Percentiles rank a stretch among this genome's conserved stretches.
Conservation (phyloP, 2,797 vertebrate species). For the Carcharodon carcharias region DNA sequence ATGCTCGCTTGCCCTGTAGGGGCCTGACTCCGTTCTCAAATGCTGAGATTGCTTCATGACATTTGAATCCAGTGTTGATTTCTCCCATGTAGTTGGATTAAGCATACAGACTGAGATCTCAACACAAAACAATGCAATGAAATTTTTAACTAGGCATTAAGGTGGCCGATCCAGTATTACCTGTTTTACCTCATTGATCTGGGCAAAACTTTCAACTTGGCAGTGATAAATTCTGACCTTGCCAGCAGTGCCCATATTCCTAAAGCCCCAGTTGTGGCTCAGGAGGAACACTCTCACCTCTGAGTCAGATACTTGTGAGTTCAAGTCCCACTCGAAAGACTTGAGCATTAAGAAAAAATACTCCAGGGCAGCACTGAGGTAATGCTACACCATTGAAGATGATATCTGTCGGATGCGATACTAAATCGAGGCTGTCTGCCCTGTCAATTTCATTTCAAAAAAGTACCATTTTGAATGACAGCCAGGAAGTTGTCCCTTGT, state of each 20-base stretch:
- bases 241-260: background rate
- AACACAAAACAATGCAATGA: background rate
- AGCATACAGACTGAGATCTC: too few relatives aligned
- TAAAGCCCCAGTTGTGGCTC: background rate
- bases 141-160: background rate
- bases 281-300: background rate
- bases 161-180: background rate
- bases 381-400: background rate
- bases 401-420: background rate
- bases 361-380: background rate
- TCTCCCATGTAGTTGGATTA: too few relatives aligned
- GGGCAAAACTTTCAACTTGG: background rate
- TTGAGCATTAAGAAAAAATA: background rate
- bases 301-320: background rate
- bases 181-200: background rate
- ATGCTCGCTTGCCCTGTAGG: too few relatives aligned
- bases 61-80: too few relatives aligned
- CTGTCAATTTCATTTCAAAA: too few relatives aligned
- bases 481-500: background rate
- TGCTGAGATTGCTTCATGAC: too few relatives aligned
- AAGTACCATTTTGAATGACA: background rate
- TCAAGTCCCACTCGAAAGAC: background rate
- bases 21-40: too few relatives aligned
- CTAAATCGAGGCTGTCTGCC: too few relatives aligned
- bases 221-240: background rate